Conservation (phyloP, 2,797 vertebrate genomes). For the Hydrocynus forskahlii region DNA sequence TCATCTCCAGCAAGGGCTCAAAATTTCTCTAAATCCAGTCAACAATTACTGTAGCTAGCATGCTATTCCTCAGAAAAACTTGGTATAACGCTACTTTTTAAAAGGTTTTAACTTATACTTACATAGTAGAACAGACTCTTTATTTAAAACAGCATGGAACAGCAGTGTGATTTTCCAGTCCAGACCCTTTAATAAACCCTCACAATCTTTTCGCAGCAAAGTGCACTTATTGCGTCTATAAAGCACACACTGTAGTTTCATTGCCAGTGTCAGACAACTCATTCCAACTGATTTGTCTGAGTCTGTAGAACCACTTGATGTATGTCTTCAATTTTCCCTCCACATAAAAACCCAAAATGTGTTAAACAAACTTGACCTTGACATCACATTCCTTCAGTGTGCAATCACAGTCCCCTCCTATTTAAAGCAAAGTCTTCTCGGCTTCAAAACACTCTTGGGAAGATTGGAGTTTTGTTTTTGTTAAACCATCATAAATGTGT, state of each 20-base stretch:
- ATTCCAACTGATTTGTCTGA: neutral
- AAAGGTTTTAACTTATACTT: no score
- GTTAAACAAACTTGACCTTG: slow-evolving; percentile 39
- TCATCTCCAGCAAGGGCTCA: no score
- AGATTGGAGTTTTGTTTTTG: neutral
- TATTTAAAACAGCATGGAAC: no score
- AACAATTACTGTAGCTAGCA: no score
- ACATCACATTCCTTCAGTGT: slow-evolving; percentile 42
- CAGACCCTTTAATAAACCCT: no score
- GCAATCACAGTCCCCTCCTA: slow-evolving; percentile 25
- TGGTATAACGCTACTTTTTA: no score
- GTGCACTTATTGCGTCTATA: neutral
- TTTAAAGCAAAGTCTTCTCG: slow-evolving; percentile 18
- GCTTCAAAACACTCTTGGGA: slow-evolving; percentile 7
- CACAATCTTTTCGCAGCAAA: no score
- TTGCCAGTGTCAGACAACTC: neutral
- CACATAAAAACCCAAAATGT: neutral
- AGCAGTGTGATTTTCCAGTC: no score
- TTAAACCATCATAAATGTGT: slow-evolving; percentile 20
- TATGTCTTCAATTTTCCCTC: slow-evolving; percentile 1
- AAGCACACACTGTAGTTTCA: neutral
- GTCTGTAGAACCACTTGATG: neutral
- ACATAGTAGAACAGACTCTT: no score
- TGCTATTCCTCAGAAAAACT: no score
- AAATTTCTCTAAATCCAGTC: no score